These are phyloP conservation scores for Drosophila novamexicana DNA, from an alignment of 1,140 invertebrate genomes.

Conservation along the genomic window DNA sequence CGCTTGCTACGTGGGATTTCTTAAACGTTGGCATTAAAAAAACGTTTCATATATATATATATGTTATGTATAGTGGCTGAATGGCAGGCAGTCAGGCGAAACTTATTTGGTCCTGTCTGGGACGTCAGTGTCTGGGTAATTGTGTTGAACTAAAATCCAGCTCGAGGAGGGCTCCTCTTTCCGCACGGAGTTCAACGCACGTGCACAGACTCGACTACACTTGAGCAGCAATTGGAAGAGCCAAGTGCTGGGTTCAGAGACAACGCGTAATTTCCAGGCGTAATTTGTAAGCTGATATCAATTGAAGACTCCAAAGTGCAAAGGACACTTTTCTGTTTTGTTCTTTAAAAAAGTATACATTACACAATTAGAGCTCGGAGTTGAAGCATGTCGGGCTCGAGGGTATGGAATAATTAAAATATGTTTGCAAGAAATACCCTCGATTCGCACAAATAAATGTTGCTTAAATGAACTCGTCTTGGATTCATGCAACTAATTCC, in stretches of 20 bases:
- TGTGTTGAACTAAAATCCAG: conserved; percentile 28
- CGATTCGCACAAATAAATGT: background rate
- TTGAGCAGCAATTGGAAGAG: conserved; percentile 4
- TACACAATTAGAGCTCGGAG: conserved; percentile 54
- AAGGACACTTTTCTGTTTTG: conserved; percentile 19
- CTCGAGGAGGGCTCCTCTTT: conserved; percentile 17
- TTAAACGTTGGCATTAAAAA: conserved; percentile 15
- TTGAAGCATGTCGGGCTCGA: background rate
- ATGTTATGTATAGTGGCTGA: background rate
- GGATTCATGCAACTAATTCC: background rate
- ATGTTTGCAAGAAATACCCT: background rate
- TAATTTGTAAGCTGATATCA: conserved; percentile 39
- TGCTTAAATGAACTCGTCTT: background rate
- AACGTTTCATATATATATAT: conserved; percentile 4
- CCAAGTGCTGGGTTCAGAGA: conserved; percentile 6
- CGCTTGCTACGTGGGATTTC: background rate
- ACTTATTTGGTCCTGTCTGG: conserved; percentile 20
- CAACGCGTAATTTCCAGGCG: background rate
- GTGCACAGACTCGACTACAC: conserved; percentile 48
- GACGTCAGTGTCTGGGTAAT: conserved; percentile 33
- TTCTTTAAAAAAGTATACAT: conserved; percentile 50
- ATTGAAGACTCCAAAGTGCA: background rate
- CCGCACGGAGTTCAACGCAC: conserved; percentile 58
- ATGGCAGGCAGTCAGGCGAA: conserved; percentile 17
- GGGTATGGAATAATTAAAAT: conserved; percentile 1